Conservation (phyloP, 2,888 invertebrate genomes). For the Tupiocoris notatus region DNA sequence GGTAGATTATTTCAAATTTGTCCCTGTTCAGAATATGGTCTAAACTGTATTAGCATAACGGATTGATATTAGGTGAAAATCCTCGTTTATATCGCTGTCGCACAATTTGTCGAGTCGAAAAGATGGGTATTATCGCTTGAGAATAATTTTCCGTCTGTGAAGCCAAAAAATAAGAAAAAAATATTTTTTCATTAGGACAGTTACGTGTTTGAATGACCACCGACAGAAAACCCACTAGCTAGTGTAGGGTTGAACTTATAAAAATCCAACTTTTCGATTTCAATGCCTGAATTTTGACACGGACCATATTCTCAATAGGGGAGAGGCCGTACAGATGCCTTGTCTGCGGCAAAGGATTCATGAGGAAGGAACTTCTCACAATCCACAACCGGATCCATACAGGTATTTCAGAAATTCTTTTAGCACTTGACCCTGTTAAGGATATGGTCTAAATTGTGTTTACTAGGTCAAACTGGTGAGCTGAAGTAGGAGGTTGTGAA, state of each 20-base stretch:
- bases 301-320: slow-evolving; percentile 38
- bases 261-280: background rate
- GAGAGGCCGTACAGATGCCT: slow-evolving; percentile 52
- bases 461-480: too few relatives aligned
- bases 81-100: too few relatives aligned
- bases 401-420: slow-evolving; percentile 49
- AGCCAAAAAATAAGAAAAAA: too few relatives aligned
- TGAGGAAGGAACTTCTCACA: slow-evolving; percentile 53
- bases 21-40: background rate
- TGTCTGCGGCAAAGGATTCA: slow-evolving; percentile 53
- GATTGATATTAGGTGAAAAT: too few relatives aligned
- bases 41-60: background rate
- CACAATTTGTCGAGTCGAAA: too few relatives aligned
- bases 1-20: slow-evolving; percentile 45
- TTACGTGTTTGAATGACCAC: too few relatives aligned
- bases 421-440: too few relatives aligned
- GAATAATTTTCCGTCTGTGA: too few relatives aligned
- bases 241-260: background rate
- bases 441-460: too few relatives aligned
- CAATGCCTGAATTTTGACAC: background rate
- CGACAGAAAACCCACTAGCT: background rate
- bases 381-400: slow-evolving; percentile 53
- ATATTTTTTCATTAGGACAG: too few relatives aligned
- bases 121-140: too few relatives aligned
- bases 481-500: too few relatives aligned